Evolutionary conservation across 2,113 vertebrate species (phyloP), one percentile per base, ranked within the genome.

Genomic region (Serilophus lunatus): DNA sequence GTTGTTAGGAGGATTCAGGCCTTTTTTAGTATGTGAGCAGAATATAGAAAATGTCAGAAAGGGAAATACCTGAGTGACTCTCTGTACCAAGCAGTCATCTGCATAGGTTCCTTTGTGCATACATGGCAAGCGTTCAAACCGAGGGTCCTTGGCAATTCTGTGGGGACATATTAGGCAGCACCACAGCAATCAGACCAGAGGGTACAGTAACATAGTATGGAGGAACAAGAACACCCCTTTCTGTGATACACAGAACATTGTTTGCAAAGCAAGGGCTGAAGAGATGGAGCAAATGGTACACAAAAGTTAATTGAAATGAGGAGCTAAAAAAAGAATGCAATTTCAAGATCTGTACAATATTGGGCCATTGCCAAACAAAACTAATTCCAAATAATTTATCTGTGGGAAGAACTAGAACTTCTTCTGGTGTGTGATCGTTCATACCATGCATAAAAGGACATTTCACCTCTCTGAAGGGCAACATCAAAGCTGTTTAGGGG

Each of bases 41-140:
- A 15, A 26, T 6, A 72, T 2, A 63, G 75, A 26, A 96, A 69
- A 31, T 28, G 45, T 33, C 42, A 85, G 76, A 36, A 95, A 54
- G 17, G 50, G 33, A 47, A 87, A 90, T 99, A 99, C 99, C 99
- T 99, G 99, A 91, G 98, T 99, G 79, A 99, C 99, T 65, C 99
- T 98, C 95, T 99, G 99, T 42, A 99, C 99, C 95, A 99, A 98
- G 97, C 99, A 99, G 98, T 99, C 99, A 95, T 99, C 99, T 7
- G 99, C 99, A 6, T 99, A 99, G 60, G 99, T 99, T 96, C 99
- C 99, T 97, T 98, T 98, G 97, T 99, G 99, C 87, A 98, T 96
- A 77, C 99, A 99, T 0, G 99, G 99, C 87, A 99, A 95, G 38
- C 99, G 98, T 74, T 99, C 99, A 98, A 99, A 99, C 40, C 99